Percentiles rank a stretch among this genome's conserved stretches.
Conservation (phyloP, 2,113 vertebrate species). For the Cephalopholis sonnerati region DNA sequence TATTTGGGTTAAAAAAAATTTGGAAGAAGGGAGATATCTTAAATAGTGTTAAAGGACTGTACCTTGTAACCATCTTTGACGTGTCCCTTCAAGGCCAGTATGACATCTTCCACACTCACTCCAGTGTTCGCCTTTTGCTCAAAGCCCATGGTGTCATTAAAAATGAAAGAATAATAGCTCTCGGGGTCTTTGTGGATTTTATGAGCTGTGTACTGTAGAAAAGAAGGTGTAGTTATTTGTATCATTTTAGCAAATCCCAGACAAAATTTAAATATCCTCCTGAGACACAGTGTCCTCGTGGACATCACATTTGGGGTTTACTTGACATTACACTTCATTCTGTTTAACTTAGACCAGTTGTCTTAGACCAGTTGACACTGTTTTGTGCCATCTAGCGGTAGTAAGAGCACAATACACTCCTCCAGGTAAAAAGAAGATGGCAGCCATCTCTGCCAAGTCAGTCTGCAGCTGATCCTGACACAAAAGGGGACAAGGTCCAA, state of each 20-base stretch:
- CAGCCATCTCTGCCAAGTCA: no score
- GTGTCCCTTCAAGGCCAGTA: slow-evolving; percentile 47
- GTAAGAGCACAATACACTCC: no score
- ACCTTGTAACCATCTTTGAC: slow-evolving; percentile 51
- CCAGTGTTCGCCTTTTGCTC: background rate
- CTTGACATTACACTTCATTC: no score
- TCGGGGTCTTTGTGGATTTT: background rate
- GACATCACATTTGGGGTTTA: no score
- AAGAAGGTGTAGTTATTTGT: background rate
- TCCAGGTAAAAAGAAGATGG: no score
- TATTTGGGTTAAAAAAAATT: background rate
- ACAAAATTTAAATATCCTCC: background rate
- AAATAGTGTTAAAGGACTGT: background rate
- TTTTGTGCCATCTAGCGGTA: no score
- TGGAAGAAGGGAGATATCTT: background rate
- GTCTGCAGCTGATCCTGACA: no score
- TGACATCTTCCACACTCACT: slow-evolving; percentile 27
- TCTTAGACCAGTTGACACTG: no score
- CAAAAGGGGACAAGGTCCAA: no score
- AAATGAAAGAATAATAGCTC: background rate
- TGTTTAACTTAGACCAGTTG: no score
- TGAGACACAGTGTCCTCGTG: no score
- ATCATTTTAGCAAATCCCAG: background rate
- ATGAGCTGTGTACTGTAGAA: slow-evolving; percentile 44
- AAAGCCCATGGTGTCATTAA: slow-evolving; percentile 64